Evolutionary conservation across 2,113 vertebrate species (phyloP).

Genomic region (Muntiacus muntjak): DNA sequence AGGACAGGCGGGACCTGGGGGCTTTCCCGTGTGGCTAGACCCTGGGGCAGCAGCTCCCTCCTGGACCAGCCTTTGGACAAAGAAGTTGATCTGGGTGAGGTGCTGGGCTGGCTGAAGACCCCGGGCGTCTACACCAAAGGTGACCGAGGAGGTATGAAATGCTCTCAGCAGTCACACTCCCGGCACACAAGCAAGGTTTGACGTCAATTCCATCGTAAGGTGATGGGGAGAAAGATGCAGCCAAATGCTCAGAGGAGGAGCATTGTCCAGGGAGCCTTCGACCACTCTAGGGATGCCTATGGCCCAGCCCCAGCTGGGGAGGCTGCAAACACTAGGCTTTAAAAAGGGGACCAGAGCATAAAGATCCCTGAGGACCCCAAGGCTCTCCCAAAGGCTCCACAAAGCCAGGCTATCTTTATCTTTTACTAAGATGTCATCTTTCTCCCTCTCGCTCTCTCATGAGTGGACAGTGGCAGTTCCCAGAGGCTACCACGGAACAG

Average conservation of each 20-base stretch:
- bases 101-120: not conserved
- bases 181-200: not conserved
- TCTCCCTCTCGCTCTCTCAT: not conserved
- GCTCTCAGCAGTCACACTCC: not conserved
- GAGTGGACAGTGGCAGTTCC: not conserved
- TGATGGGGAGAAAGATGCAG: not conserved
- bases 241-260: not conserved
- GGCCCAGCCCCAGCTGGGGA: not conserved
- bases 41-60: not conserved
- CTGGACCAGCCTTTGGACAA: not conserved
- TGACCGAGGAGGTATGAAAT: not conserved
- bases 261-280: not conserved
- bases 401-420: not conserved
- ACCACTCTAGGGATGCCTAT: not conserved
- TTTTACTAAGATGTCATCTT: not conserved
- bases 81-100: not conserved
- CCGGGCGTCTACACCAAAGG: not conserved
- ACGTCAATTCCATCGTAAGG: accelerated
- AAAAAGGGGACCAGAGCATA: not conserved
- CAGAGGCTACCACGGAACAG: not conserved
- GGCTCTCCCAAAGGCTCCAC: not conserved
- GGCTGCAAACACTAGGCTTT: not conserved
- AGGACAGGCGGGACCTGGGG: not conserved
- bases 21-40: not conserved
- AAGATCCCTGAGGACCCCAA: not conserved